A percentile compares a stretch with the other conserved stretches of the same genome.
Evolutionary conservation across 2,797 vertebrate species (phyloP).

Genomic region (Florisuga fusca): DNA sequence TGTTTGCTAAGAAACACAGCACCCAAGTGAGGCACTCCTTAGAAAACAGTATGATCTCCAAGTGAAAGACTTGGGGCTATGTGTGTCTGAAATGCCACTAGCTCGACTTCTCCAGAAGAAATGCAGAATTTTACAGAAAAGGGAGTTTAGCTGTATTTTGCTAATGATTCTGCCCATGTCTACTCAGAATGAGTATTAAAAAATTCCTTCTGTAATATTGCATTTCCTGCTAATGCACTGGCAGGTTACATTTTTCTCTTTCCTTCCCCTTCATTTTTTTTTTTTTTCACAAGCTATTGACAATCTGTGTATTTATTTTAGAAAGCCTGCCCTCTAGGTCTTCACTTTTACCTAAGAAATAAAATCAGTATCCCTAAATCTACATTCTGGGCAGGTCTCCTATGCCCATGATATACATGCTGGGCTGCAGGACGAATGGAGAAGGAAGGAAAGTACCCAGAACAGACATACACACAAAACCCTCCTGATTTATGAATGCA

Average conservation of each 20-base stretch:
- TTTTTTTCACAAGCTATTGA: background rate
- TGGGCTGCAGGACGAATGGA: background rate
- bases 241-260: background rate
- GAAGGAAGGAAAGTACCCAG: background rate
- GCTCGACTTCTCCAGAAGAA: background rate
- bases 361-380: background rate
- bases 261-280: background rate
- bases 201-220: rapidly evolving
- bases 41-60: background rate
- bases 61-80: background rate
- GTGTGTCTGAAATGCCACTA: background rate
- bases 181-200: background rate
- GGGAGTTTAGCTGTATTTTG: background rate
- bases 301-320: background rate
- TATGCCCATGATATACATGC: background rate
- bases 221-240: background rate
- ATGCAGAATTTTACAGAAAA: background rate
- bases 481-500: slow-evolving; percentile 61
- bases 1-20: background rate
- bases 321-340: background rate
- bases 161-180: background rate
- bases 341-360: background rate
- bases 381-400: background rate
- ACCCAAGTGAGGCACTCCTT: background rate
- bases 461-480: slow-evolving; percentile 13